Conservation (phyloP, 2,888 invertebrate species). For the Encarsia formosa region DNA sequence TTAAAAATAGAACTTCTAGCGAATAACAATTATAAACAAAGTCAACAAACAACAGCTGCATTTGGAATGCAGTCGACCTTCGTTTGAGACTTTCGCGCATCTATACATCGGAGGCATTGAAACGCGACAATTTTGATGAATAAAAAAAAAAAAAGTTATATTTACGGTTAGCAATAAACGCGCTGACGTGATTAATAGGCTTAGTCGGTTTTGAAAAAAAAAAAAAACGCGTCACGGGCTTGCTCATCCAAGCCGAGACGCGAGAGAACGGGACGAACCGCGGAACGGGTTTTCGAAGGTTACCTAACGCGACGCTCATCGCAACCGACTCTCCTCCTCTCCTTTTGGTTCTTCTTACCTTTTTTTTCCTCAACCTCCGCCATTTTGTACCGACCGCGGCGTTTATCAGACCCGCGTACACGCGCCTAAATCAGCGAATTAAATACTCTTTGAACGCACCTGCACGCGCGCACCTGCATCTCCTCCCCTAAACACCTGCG, state of each 20-base stretch:
- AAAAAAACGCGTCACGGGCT: neutral
- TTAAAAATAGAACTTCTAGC: neutral
- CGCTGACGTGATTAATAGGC: no score
- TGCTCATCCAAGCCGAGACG: neutral
- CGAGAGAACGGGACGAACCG: constrained; percentile 1
- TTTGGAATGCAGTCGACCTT: constrained; percentile 15
- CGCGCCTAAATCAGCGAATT: no score
- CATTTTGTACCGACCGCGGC: no score
- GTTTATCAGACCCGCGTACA: no score
- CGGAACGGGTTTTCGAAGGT: constrained; percentile 23
- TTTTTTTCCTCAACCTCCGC: no score
- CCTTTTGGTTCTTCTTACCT: constrained; percentile 1
- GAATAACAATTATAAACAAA: no score
- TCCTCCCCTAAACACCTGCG: neutral
- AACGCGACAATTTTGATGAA: no score
- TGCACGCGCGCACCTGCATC: no score
- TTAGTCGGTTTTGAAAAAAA: no score
- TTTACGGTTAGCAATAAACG: no score
- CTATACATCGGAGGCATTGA: constrained; percentile 3
- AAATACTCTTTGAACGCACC: no score
- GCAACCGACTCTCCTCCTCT: constrained; percentile 4
- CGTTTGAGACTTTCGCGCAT: constrained; percentile 12
- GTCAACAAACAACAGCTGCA: neutral
- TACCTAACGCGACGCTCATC: constrained; percentile 11
- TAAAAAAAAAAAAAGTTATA: no score